Evolutionary conservation across 1,140 invertebrate genomes (phyloP), one percentile per base, ranked within the genome.

Genomic region (Listronotus oregonensis): DNA sequence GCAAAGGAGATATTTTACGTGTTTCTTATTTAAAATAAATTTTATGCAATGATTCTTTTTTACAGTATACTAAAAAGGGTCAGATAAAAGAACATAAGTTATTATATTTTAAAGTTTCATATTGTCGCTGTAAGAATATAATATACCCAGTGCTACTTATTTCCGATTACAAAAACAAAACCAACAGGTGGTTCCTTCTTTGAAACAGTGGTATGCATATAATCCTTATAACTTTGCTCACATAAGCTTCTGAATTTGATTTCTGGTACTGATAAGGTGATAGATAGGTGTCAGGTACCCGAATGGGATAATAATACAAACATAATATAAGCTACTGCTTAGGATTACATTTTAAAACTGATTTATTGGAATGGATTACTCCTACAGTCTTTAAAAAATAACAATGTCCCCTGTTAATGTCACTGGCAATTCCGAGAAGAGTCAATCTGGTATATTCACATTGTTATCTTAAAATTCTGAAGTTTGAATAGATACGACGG

Each of bases 291-390:
- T 61, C 58, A 61, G 49, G 46, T 40, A 37, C 47, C 43, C 43
- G 57, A 59, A 59, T 59, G 47, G 57, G 50, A 61, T 61, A 50
- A 61, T 61, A 61, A 61, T 51, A 37, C 58, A 32, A 61, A 8
- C 11, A 37, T 51, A 61, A 61, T 61, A 51, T 37, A 59, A 27
- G 37, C 56, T 59, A 39, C 58, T 61, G 46, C 34, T 61, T 40
- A 47, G 58, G 58, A 61, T 61, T 61, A 61, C 58, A 51, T 61
- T 18, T 61, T 61, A 61, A 61, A 61, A 61, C 58, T 61, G 58
- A 61, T 61, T 61, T 61, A 61, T 61, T 61, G 47, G 58, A 61
- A 51, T 42, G 44, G 58, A 61, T 61, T 61, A 61, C 58, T 51
- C 58, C 58, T 61, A 61, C 58, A 51, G 47, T 61, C 58, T 61